Evolutionary conservation across 2,888 invertebrate species (phyloP).

Genomic region (Eudasyphora cyanicolor): DNA sequence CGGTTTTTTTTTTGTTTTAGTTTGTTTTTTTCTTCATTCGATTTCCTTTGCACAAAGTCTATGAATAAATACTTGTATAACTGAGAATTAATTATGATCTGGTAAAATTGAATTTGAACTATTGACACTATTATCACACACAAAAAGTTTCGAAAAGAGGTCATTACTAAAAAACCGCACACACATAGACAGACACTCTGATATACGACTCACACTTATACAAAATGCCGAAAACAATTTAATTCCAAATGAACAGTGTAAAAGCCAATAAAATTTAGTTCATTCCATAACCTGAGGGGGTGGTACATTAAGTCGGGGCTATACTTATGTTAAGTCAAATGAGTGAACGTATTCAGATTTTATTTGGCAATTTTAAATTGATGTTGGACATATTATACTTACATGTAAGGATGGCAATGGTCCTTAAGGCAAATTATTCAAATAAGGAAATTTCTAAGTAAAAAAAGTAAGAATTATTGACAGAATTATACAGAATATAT

Average conservation of each 20-base stretch:
- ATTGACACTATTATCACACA: conserved; percentile 28
- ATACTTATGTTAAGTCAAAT: too few relatives aligned
- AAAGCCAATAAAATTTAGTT: background rate
- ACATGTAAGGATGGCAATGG: too few relatives aligned
- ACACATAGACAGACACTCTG: background rate
- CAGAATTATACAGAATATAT: too few relatives aligned
- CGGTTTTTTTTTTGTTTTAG: background rate
- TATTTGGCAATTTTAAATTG: too few relatives aligned
- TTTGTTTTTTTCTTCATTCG: background rate
- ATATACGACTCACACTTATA: background rate
- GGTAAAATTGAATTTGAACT: conserved; percentile 44
- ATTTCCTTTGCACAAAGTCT: too few relatives aligned
- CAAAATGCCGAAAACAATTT: background rate
- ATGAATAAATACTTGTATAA: background rate
- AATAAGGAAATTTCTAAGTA: too few relatives aligned
- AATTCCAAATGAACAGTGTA: background rate
- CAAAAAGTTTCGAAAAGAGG: background rate
- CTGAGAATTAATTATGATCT: conserved; percentile 55
- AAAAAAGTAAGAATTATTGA: too few relatives aligned
- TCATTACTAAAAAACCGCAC: conserved; percentile 2
- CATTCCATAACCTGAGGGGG: too few relatives aligned
- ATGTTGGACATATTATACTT: too few relatives aligned
- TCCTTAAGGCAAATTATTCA: too few relatives aligned
- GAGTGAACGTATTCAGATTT: too few relatives aligned
- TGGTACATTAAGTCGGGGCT: too few relatives aligned